A percentile compares a stretch with the other conserved stretches of the same genome.
phyloP scores from a whole-genome alignment of 1,140 invertebrate species.

The Pristionchus pacificus region DNA sequence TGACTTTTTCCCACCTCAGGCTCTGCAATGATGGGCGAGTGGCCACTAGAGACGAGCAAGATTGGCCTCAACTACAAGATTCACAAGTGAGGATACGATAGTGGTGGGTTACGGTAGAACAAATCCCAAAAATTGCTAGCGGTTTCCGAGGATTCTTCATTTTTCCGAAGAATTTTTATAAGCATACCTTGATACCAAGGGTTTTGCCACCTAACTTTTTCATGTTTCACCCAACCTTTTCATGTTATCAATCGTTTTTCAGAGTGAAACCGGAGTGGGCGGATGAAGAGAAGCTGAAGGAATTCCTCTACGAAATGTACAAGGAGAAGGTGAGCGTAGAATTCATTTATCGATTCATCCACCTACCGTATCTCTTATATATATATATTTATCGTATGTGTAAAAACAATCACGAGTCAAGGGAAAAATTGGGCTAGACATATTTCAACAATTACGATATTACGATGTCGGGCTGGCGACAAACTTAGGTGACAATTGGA shows the following conservation, averaged over 20 bases:
- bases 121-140: too few species aligned
- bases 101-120: neutral
- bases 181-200: too few species aligned
- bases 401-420: too few species aligned
- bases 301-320: slow-evolving; percentile 50
- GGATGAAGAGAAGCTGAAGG: slow-evolving; percentile 41
- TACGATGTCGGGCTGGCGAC: too few species aligned
- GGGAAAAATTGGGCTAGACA: too few species aligned
- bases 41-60: slow-evolving; percentile 36
- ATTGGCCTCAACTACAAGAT: slow-evolving; percentile 49
- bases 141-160: too few species aligned
- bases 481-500: too few species aligned
- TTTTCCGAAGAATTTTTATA: too few species aligned
- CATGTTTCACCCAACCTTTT: too few species aligned
- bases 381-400: too few species aligned
- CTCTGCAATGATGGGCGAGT: slow-evolving; percentile 47
- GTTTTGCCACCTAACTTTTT: too few species aligned
- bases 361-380: neutral
- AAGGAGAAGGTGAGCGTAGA: slow-evolving; percentile 39
- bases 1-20: slow-evolving; percentile 9
- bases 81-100: slow-evolving; percentile 15
- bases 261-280: slow-evolving; percentile 38
- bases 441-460: too few species aligned
- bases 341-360: slow-evolving; percentile 11
- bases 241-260: neutral